These are phyloP conservation scores for Tachystola acroxantha DNA, from an alignment of 2,888 invertebrate genomes.

Conservation along the genomic window DNA sequence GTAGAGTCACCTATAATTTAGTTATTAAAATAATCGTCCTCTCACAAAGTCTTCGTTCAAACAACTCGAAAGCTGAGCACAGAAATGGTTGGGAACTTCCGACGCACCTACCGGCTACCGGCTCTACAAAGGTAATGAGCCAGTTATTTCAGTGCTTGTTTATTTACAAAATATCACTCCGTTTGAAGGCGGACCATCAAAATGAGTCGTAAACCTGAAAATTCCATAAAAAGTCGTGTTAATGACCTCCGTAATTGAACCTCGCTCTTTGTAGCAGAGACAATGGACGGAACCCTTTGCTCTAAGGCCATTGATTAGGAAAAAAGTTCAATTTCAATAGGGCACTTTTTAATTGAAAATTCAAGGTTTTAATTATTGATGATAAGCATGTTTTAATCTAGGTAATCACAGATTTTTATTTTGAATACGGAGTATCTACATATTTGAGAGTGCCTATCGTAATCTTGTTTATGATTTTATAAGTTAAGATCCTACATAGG, in stretches of 20 bases:
- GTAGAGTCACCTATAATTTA: no score
- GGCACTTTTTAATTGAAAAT: slow-evolving; percentile 13
- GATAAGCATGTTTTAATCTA: no score
- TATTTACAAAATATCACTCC: slow-evolving; percentile 78
- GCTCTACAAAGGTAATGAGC: slow-evolving; percentile 73
- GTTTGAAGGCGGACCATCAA: slow-evolving; percentile 79
- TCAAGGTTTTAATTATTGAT: slow-evolving; percentile 6
- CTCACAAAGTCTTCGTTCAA: slow-evolving; percentile 15
- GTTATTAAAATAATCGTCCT: not conserved
- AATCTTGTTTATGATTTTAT: no score
- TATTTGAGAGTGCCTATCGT: no score
- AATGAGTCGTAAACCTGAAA: slow-evolving; percentile 73
- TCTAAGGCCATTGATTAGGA: slow-evolving; percentile 55
- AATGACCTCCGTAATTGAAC: slow-evolving; percentile 74
- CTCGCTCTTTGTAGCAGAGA: slow-evolving; percentile 70
- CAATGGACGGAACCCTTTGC: slow-evolving; percentile 61
- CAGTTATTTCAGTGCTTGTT: slow-evolving; percentile 76
- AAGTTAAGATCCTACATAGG: no score
- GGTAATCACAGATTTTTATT: no score
- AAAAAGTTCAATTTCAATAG: slow-evolving; percentile 22
- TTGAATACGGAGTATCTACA: no score
- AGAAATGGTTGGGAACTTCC: slow-evolving; percentile 49
- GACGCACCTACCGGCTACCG: slow-evolving; percentile 40
- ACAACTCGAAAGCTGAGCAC: slow-evolving; percentile 39
- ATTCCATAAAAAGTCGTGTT: slow-evolving; percentile 78